phyloP scores from a whole-genome alignment of 2,113 vertebrate species.

The Cyphomyrus discorhynchus region DNA sequence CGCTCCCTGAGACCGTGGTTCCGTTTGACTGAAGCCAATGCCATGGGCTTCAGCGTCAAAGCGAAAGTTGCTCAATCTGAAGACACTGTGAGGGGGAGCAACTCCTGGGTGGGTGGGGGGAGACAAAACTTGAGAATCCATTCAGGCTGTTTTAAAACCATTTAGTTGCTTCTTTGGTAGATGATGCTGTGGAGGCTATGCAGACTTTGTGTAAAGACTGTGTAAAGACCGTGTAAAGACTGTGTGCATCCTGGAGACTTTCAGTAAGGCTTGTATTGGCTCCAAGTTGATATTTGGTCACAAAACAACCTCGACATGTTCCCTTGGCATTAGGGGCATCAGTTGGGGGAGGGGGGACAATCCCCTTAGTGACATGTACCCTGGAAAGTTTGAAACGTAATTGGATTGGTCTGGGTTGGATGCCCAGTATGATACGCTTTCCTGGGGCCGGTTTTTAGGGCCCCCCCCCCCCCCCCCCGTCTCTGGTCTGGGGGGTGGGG shows the following conservation, averaged over 20 bases:
- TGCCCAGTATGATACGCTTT: neutral
- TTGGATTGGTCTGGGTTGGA: neutral
- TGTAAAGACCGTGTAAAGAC: neutral
- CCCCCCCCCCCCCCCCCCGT: no score
- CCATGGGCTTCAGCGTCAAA: neutral
- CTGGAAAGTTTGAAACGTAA: neutral
- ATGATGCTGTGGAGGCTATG: neutral
- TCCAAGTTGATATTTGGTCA: neutral
- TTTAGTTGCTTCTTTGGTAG: neutral
- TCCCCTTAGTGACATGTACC: neutral
- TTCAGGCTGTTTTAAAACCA: neutral
- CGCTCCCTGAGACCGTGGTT: neutral
- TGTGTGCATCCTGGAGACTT: neutral
- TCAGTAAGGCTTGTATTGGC: neutral
- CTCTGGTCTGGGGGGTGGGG: no score
- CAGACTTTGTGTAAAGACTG: neutral
- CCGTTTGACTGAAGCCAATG: neutral
- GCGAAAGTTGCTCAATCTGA: neutral
- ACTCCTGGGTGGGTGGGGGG: neutral
- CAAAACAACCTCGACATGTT: neutral
- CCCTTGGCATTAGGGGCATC: neutral
- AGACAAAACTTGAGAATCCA: neutral
- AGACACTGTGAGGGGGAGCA: neutral
- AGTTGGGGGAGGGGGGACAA: neutral
- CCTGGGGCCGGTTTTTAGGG: neutral